These are phyloP conservation scores for Troides helena DNA, from an alignment of 2,888 invertebrate species.

Conservation along the genomic window DNA sequence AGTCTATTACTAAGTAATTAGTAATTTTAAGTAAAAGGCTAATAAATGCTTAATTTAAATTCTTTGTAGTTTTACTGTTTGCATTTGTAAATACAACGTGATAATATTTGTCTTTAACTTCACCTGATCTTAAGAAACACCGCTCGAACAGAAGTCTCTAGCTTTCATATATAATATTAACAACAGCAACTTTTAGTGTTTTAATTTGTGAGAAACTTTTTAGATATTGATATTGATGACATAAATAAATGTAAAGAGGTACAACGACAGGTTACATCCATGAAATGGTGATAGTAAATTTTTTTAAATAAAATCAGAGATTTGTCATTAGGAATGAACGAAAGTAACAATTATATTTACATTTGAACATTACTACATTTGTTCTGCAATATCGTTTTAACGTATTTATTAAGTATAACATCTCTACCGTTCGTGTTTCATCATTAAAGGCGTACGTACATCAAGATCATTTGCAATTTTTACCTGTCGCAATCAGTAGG, in stretches of 20 bases:
- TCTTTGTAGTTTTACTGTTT: not conserved
- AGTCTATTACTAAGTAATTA: slow-evolving; percentile 24
- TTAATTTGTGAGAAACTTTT: too few species aligned
- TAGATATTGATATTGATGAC: too few species aligned
- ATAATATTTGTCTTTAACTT: not conserved
- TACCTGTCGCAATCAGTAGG: not conserved
- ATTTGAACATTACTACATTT: not conserved
- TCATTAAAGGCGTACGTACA: too few species aligned
- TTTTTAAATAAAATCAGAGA: not conserved
- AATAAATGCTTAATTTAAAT: slow-evolving; percentile 40
- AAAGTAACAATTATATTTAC: not conserved
- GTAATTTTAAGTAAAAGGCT: slow-evolving; percentile 34
- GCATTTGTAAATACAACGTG: not conserved
- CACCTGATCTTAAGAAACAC: not conserved
- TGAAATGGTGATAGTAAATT: too few species aligned
- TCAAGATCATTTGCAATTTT: not conserved
- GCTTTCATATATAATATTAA: too few species aligned
- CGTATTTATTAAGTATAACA: too few species aligned
- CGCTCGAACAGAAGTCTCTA: too few species aligned
- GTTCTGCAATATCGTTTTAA: not conserved
- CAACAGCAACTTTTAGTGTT: too few species aligned
- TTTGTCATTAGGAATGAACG: too few species aligned
- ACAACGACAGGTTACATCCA: too few species aligned
- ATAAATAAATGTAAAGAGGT: too few species aligned
- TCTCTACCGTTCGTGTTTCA: too few species aligned